These are phyloP conservation scores for Cassiopea xamachana DNA, from an alignment of 30 jellyfish, hydroid and myxozoan species.

Conservation along the genomic window DNA sequence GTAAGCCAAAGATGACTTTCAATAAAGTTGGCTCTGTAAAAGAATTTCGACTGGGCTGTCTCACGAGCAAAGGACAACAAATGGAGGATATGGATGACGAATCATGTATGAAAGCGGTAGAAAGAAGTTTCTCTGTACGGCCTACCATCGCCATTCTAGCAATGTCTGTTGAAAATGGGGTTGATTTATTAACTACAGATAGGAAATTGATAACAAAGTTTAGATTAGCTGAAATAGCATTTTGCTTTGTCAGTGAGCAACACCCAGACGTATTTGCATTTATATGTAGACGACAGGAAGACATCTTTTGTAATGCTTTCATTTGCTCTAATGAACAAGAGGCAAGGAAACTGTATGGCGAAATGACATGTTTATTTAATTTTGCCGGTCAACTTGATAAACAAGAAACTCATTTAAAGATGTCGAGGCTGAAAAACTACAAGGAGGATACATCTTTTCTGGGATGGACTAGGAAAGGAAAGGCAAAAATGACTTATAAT, in stretches of 20 bases:
- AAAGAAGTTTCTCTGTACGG: background rate
- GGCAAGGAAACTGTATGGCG: conserved; percentile 6
- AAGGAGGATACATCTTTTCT: background rate
- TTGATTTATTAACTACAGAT: background rate
- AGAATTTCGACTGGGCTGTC: background rate
- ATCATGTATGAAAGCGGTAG: background rate
- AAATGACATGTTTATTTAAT: conserved; percentile 7
- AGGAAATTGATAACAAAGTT: background rate
- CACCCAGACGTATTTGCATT: conserved; percentile 24
- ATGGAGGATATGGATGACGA: background rate
- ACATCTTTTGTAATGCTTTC: conserved; percentile 25
- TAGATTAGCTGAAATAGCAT: conserved; percentile 5
- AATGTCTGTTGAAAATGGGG: conserved; percentile 21
- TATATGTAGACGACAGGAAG: background rate
- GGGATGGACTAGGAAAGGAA: background rate
- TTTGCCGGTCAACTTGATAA: conserved; percentile 1
- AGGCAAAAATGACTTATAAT: background rate
- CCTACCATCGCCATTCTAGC: background rate
- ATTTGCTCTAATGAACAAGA: conserved; percentile 13
- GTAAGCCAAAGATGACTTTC: background rate
- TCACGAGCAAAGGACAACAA: background rate
- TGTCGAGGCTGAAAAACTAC: background rate
- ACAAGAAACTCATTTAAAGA: background rate
- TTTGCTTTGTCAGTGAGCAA: conserved; percentile 15
- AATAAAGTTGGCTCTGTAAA: background rate